Evolutionary conservation across 2,113 vertebrate genomes (phyloP).

Genomic region (human): DNA sequence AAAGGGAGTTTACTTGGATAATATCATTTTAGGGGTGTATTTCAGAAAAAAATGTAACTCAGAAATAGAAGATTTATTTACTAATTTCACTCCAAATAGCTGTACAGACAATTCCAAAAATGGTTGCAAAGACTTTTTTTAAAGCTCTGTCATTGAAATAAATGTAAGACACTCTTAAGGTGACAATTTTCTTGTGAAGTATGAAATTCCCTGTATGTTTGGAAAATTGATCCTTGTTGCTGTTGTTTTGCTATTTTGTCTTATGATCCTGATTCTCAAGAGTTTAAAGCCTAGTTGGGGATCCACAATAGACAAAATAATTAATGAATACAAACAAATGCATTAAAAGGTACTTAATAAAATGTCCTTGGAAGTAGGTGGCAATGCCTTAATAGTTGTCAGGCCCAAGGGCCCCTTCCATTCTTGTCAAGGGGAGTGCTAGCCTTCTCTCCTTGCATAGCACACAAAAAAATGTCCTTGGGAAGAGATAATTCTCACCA

Average conservation of each 20-base stretch:
- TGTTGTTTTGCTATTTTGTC: neutral
- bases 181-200: neutral
- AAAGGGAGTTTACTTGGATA: neutral
- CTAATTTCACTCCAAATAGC: neutral
- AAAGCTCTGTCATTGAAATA: neutral
- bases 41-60: neutral
- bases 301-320: neutral
- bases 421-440: too few relatives aligned
- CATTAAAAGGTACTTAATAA: neutral
- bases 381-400: too few relatives aligned
- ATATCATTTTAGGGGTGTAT: neutral
- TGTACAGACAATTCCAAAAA: neutral
- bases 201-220: neutral
- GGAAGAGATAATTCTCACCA: neutral
- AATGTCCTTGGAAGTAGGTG: neutral
- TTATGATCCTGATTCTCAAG: neutral
- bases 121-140: neutral
- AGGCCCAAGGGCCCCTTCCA: too few relatives aligned
- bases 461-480: neutral
- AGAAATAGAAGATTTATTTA: neutral
- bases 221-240: neutral
- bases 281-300: neutral
- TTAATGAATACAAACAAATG: neutral
- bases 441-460: too few relatives aligned
- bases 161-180: neutral